Conservation (phyloP, 2,797 vertebrate genomes). For the Diplodus puntazzo region DNA sequence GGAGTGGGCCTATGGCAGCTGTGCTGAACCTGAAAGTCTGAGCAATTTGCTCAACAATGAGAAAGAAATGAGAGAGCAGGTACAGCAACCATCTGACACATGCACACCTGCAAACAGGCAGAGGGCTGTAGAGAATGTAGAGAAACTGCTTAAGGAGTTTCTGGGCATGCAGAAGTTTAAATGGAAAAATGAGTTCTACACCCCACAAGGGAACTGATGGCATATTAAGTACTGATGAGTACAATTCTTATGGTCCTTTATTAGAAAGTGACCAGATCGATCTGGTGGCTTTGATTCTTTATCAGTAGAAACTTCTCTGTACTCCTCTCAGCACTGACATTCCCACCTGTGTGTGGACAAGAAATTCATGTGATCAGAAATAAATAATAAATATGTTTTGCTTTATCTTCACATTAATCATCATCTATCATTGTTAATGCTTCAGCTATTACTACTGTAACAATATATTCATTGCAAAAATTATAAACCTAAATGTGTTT, state of each 20-base stretch:
- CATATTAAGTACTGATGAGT: neutral
- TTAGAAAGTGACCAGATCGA: neutral
- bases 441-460: neutral
- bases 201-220: neutral
- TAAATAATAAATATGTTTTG: neutral
- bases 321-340: no score
- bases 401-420: neutral
- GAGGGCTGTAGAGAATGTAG: fast-evolving
- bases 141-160: fast-evolving
- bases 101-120: fast-evolving
- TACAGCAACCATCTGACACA: fast-evolving
- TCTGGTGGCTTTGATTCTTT: neutral
- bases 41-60: slow-evolving; percentile 49
- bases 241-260: neutral
- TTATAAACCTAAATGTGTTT: neutral
- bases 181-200: neutral
- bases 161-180: fast-evolving
- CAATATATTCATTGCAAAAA: neutral
- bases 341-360: fast-evolving
- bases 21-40: slow-evolving; percentile 60
- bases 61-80: fast-evolving
- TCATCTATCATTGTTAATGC: neutral
- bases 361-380: neutral
- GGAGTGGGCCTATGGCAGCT: neutral
- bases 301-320: neutral